Base-by-base conservation (phyloP, 2,797 vertebrate species). In the Hemibagrus guttatus region DNA sequence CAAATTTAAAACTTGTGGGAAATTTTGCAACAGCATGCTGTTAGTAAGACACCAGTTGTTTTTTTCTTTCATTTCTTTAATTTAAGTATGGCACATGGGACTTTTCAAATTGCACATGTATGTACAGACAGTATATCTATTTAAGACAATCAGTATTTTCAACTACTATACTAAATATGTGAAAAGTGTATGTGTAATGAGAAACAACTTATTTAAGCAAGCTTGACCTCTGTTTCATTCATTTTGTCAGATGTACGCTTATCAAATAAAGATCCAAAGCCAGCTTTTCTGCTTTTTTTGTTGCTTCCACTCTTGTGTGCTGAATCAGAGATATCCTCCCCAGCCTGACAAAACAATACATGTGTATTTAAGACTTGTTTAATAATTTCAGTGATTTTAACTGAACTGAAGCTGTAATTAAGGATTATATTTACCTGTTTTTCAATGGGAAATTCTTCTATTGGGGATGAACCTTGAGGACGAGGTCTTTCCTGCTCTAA, bases 391-490 rank as follows among this genome's bases (percentile, higher is more conserved):
- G 14, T 21, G 8, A 74, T 59, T 59, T 59, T 17, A 72, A 42
- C 0, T 26, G 11, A 84, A 28, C 35, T 87, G 8, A 78, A 68
- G 4, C 23, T 79, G 19, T 42, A n/a, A 84, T 21, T 31, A 79
- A 19, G 76, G 39, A 28, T 83, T 59, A 39, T 3, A 14, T n/a
- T 69, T 93, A 96, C 98, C 96, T 96, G 94, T 92, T 94, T 94
- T 89, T 94, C 93, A 82, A 91, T 2, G 0, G 94, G 92, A 86
- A 91, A 98, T 87, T 99, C 98, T 59, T 98, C 98, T 76, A 99
- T 96, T 0, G 98, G 98, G 4, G 98, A 99, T 23, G 98, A 99
- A 85, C 98, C 98, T 89, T 99, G 98, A 56, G 98, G 98, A 6
- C 97, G 96, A 23, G 98, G 98, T 87, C 98, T 94, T 87, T 98